A percentile compares a stretch with the other conserved stretches of the same genome.
phyloP scores from a whole-genome alignment of 35 echinoderm and acorn worm species.

The Chiridota heheva region DNA sequence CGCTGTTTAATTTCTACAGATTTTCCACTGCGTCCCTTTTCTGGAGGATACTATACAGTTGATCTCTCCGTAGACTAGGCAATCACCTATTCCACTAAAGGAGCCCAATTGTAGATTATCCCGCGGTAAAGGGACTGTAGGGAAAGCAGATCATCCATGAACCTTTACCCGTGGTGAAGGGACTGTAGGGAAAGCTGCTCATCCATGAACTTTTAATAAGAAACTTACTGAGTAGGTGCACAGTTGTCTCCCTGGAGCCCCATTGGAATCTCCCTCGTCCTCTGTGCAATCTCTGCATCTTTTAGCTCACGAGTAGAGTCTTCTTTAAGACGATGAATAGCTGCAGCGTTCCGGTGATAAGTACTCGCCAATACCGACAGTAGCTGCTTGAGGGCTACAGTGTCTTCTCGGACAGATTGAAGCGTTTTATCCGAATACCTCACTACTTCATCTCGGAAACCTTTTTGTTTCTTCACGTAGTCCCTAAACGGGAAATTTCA shows the following conservation, averaged over 20 bases:
- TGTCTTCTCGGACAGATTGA: constrained; percentile 76
- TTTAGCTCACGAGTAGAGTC: constrained; percentile 81
- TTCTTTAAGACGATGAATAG: constrained; percentile 82
- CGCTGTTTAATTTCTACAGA: too few species aligned
- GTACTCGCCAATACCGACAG: constrained; percentile 66
- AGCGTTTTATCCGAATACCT: constrained; percentile 89
- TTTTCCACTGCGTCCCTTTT: too few species aligned
- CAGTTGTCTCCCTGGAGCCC: constrained; percentile 84
- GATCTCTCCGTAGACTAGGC: too few species aligned
- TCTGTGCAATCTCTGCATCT: constrained; percentile 90
- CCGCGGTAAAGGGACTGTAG: too few species aligned
- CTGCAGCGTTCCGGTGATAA: constrained; percentile 75
- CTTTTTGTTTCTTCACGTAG: constrained; percentile 94
- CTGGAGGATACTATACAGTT: too few species aligned
- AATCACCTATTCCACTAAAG: too few species aligned
- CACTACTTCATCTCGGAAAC: constrained; percentile 72
- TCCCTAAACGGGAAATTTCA: constrained; percentile 26
- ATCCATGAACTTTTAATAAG: too few species aligned
- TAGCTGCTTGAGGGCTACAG: constrained; percentile 73
- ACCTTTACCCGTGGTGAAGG: too few species aligned
- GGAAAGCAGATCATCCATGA: too few species aligned
- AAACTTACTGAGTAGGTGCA: constrained; percentile 81
- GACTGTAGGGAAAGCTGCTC: too few species aligned
- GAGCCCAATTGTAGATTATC: too few species aligned
- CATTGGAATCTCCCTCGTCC: constrained; percentile 80